Evolutionary conservation across 2,797 vertebrate genomes (phyloP).

Genomic region (Artibeus lituratus): DNA sequence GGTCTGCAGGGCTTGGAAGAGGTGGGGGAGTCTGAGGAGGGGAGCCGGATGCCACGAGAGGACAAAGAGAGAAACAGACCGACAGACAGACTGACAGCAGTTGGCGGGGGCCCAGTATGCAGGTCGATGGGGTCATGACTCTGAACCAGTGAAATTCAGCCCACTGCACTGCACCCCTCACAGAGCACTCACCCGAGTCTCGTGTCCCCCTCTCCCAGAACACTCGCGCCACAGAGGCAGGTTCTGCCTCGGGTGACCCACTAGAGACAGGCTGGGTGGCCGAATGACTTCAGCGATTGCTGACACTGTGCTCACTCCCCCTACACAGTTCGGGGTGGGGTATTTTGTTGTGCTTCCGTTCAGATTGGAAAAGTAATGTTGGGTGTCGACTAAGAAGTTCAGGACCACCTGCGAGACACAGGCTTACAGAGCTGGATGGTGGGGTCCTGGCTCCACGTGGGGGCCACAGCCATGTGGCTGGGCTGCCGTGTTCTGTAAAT

Average conservation of each 20-base stretch:
- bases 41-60: neutral
- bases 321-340: neutral
- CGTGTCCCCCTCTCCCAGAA: neutral
- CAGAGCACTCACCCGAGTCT: neutral
- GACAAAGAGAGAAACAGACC: neutral
- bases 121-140: neutral
- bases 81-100: neutral
- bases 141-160: neutral
- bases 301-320: neutral
- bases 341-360: neutral
- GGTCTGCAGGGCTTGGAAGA: neutral
- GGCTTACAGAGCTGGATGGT: neutral
- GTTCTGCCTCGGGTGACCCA: neutral
- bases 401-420: neutral
- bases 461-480: neutral
- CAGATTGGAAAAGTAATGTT: neutral
- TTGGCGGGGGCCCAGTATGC: too few species aligned
- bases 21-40: neutral
- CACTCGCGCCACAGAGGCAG: neutral
- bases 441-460: neutral
- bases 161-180: neutral
- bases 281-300: fast-evolving
- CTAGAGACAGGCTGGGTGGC: fast-evolving
- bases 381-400: neutral
- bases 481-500: neutral